Evolutionary conservation across 2,113 vertebrate species (phyloP), one percentile per base, ranked within the genome.

Genomic region (Tyrannus savana): DNA sequence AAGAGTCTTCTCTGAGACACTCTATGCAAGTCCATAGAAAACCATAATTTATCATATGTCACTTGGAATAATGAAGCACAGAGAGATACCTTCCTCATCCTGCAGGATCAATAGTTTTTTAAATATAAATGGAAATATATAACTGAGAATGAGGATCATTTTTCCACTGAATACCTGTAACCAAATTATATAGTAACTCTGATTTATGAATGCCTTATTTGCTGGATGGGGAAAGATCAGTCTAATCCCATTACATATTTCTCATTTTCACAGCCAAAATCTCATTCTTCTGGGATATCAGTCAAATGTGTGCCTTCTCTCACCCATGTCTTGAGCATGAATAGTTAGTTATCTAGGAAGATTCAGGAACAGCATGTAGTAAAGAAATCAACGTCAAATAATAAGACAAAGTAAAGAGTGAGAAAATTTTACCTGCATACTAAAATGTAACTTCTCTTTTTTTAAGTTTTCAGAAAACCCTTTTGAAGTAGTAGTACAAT

Each of bases 21-120:
- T 83, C 5, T 55, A 2, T 74, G 82, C 25, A 94, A 88, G 27
- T 88, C 52, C 52, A 49, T 46, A 55, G 39, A 68, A 93, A 93
- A 92, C 35, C 19, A 11, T 86, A 49, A 93, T 95, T 91, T 92
- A 19, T 95, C 72, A 80, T 67, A 17, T 94, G 79, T 93, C 76
- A 60, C 22, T 83, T 84, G 64, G 31, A 78, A 71, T 84, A 94
- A 80, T 80, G 64, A 88, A 71, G 42, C 55, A n/a, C 28, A 87
- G 68, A 63, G 37, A n/a, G 28, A 71, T 64, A 56, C 9, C 13
- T 24, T 91, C 74, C 53, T 95, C 14, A 83, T 83, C 22, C n/a
- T 68, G 74, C 67, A 83, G 59, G 77, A 87, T 85, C 64, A 84
- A 63, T 86, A 93, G 37, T 19, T 94, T 94, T 93, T 62, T 0